A percentile compares a stretch with the other conserved stretches of the same genome.
These are phyloP conservation scores for Panthera leo DNA, from an alignment of 2,113 vertebrate species.

Conservation along the genomic window DNA sequence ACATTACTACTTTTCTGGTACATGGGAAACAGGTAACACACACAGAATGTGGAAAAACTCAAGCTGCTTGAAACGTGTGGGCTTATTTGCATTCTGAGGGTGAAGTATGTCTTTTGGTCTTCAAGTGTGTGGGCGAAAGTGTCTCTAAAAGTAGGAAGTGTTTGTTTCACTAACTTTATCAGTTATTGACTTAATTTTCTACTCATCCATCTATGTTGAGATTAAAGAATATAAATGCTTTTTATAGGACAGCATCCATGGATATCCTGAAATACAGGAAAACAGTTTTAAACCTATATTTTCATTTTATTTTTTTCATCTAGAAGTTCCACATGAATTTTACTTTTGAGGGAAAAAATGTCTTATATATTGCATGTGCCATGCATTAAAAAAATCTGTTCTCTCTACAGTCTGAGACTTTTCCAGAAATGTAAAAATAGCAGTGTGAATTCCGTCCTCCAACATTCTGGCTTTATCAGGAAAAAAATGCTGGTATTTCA, in stretches of 20 bases:
- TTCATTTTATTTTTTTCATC: slow-evolving; percentile 56
- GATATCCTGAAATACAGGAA: neutral
- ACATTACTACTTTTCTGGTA: slow-evolving; percentile 98
- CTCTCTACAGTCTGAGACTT: slow-evolving; percentile 39
- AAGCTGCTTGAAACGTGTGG: slow-evolving; percentile 79
- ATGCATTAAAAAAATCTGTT: slow-evolving; percentile 47
- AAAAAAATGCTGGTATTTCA: slow-evolving; percentile 1
- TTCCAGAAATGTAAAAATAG: slow-evolving; percentile 67
- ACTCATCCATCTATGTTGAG: neutral
- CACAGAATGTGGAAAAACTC: slow-evolving; percentile 72
- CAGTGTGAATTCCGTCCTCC: slow-evolving; percentile 51
- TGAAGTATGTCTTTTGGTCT: slow-evolving; percentile 68
- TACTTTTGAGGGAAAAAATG: slow-evolving; percentile 54
- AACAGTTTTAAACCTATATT: slow-evolving; percentile 56
- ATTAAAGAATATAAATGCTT: slow-evolving; percentile 18
- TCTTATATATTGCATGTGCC: slow-evolving; percentile 45
- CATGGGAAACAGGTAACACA: slow-evolving; percentile 98
- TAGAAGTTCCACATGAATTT: slow-evolving; percentile 25
- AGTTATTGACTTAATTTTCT: slow-evolving; percentile 18
- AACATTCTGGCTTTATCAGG: slow-evolving; percentile 44
- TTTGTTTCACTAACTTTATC: slow-evolving; percentile 77
- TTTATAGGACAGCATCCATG: neutral
- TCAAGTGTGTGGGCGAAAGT: slow-evolving; percentile 56
- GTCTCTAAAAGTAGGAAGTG: slow-evolving; percentile 48
- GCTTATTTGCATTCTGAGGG: slow-evolving; percentile 79